Conservation (phyloP, 2,888 invertebrate species). For the Thumatha senex region DNA sequence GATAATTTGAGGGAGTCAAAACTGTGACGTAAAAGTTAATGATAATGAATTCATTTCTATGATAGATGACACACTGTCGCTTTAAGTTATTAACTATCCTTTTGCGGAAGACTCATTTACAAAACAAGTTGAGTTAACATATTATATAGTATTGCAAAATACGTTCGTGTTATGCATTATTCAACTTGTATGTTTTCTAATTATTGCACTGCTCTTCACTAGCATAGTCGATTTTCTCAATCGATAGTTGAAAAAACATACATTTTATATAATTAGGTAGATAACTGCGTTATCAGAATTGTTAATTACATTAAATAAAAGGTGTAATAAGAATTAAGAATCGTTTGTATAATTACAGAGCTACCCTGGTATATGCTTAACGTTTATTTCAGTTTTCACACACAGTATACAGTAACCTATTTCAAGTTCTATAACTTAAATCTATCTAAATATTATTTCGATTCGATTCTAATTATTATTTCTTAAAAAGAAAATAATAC, state of each 20-base stretch:
- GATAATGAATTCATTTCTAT: slow-evolving; percentile 5
- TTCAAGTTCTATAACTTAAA: too few relatives aligned
- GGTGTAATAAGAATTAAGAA: too few relatives aligned
- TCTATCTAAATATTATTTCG: too few relatives aligned
- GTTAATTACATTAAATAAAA: too few relatives aligned
- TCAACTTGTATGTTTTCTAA: slow-evolving; percentile 37
- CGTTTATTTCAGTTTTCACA: background rate
- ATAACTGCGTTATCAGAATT: background rate
- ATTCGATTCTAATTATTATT: too few relatives aligned
- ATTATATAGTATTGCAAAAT: slow-evolving; percentile 30
- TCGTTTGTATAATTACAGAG: too few relatives aligned
- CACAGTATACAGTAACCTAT: too few relatives aligned
- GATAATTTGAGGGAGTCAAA: too few relatives aligned
- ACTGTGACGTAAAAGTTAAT: too few relatives aligned
- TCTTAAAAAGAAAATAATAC: slow-evolving; percentile 20
- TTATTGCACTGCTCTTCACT: slow-evolving; percentile 9
- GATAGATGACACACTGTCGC: background rate
- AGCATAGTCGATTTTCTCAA: slow-evolving; percentile 20
- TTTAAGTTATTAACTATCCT: slow-evolving; percentile 22
- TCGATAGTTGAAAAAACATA: slow-evolving; percentile 10
- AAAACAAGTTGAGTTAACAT: slow-evolving; percentile 12
- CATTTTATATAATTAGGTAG: too few relatives aligned
- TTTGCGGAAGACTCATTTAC: slow-evolving; percentile 33
- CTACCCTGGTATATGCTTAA: background rate
- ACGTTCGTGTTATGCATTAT: slow-evolving; percentile 41